Evolutionary conservation across 1,140 invertebrate genomes (phyloP).

Genomic region (Dreissena polymorpha): DNA sequence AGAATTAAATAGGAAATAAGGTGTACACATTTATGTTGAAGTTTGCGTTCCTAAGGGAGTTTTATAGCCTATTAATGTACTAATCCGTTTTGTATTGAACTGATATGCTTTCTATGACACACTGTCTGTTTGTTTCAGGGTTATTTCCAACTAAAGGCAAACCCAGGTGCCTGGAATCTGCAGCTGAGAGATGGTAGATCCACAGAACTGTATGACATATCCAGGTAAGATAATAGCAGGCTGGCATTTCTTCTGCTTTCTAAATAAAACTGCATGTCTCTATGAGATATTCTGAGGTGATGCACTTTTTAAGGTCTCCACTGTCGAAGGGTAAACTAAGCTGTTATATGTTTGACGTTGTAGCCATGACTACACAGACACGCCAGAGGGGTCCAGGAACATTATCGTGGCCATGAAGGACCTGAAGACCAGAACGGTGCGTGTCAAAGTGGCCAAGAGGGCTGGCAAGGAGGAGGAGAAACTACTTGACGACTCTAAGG

Average conservation of each 20-base stretch:
- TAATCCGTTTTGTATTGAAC: too few relatives aligned
- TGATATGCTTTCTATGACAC: background rate
- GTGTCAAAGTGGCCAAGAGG: conserved; percentile 91
- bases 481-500: conserved; percentile 84
- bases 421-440: conserved; percentile 94
- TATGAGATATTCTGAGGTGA: background rate
- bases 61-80: too few relatives aligned
- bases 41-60: too few relatives aligned
- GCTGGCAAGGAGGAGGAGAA: conserved; percentile 92
- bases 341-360: conserved; percentile 18
- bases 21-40: too few relatives aligned
- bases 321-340: background rate
- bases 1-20: too few relatives aligned
- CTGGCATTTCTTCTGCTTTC: background rate
- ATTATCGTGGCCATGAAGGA: conserved; percentile 93
- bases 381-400: conserved; percentile 82
- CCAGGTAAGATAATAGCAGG: conserved; percentile 73
- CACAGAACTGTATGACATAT: conserved; percentile 90
- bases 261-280: too few relatives aligned
- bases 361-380: conserved; percentile 89
- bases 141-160: conserved; percentile 94
- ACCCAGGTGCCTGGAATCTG: conserved; percentile 96
- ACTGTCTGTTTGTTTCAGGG: conserved; percentile 72
- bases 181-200: conserved; percentile 93
- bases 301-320: background rate